Base-by-base conservation (phyloP, 2,113 vertebrate genomes). In the Charina bottae region DNA sequence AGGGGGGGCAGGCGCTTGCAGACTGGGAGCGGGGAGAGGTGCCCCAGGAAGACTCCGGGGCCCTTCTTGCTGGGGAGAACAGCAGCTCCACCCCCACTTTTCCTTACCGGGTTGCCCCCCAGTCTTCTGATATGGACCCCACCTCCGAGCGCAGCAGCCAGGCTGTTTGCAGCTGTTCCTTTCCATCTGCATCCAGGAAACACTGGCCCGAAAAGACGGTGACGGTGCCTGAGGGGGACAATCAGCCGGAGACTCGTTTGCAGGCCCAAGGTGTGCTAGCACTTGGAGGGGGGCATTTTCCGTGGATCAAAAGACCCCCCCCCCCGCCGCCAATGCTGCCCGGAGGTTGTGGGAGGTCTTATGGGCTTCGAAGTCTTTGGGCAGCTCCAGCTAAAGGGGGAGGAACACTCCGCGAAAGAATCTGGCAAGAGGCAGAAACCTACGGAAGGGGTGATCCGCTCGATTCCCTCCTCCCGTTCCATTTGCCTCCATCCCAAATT, bases 61-160 rank as follows among this genome's bases (percentile, higher is more conserved):
- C 6, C 15, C 53, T n/a, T 8, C 26, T 4, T n/a, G 15, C 9
- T 55, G 2, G 85, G 2, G 33, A 2, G 23, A 0, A 0, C 2
- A 28, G 4, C 17, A 0, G 0, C 3, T 33, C 55, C 6, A 17
- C 11, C 6, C 12, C 19, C 11, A 5, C 8, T 33, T 9, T 1
- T 0, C 0, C 93, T 94, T 7, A 96, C 95, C 0, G 88, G 78
- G 94, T 96, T 42, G 95, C 93, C 26, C 91, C 87, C 96, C 95
- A 96, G 46, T 94, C 86, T 0, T 19, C 3, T 2, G 0, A 0
- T 0, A 15, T 1, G 0, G 53, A 21, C 33, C 4, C 0, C 0
- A 86, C 94, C 19, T 95, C 92, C 58, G 87, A 42, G 1, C 90
- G 59, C 55, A 96, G 94, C 7, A 96, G 1, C 96, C 96, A 95